These are phyloP conservation scores for Hormaphis cornu DNA, from an alignment of 1,140 invertebrate genomes.

Conservation along the genomic window DNA sequence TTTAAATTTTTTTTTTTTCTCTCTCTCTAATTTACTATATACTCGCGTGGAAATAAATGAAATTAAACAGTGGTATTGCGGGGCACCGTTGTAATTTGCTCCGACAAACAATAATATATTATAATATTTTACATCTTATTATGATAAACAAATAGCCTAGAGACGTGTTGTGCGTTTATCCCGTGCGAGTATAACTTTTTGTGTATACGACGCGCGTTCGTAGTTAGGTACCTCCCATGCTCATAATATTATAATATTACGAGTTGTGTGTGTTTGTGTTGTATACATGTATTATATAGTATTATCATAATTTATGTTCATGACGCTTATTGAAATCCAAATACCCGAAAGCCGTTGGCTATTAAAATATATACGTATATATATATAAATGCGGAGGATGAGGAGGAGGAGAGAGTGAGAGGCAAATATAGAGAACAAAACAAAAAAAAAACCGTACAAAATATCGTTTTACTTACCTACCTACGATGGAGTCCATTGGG, in stretches of 20 bases:
- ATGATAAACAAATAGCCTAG: conserved; percentile 16
- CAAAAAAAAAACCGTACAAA: not conserved
- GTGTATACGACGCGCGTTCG: too few relatives aligned
- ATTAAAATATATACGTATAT: not conserved
- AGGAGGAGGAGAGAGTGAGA: not conserved
- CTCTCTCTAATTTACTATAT: too few relatives aligned
- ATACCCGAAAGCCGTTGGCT: conserved; percentile 1
- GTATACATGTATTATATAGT: too few relatives aligned
- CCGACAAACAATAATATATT: not conserved
- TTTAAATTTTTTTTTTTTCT: too few relatives aligned
- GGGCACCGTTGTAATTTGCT: not conserved
- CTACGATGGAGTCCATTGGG: not conserved
- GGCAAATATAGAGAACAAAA: not conserved
- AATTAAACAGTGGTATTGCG: not conserved
- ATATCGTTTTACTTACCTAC: not conserved
- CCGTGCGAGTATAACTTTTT: not conserved
- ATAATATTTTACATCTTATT: conserved; percentile 26
- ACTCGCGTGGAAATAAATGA: not conserved
- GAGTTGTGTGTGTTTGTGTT: not conserved
- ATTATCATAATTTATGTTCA: conserved; percentile 19
- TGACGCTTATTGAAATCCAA: conserved; percentile 18
- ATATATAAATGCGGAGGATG: not conserved
- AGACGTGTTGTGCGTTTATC: not conserved
- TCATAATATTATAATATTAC: conserved; percentile 1
- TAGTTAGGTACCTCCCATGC: not conserved